These are phyloP conservation scores for Drosophila funebris DNA, from an alignment of 1,140 invertebrate genomes.

Conservation along the genomic window DNA sequence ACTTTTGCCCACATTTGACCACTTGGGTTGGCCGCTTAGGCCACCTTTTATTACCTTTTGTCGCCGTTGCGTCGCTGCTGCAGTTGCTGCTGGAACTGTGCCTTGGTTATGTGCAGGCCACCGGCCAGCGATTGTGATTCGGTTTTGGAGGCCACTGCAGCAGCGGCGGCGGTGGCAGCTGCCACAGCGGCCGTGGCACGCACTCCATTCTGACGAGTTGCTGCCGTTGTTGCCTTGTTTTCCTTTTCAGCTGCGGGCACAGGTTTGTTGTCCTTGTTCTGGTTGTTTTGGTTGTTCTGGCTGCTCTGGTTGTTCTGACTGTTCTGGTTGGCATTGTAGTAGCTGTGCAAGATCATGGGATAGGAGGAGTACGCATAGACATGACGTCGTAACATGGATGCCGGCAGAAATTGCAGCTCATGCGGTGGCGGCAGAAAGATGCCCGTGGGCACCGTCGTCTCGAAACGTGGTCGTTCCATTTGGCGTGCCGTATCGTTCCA, in stretches of 20 bases:
- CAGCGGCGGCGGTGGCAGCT: constrained; percentile 43
- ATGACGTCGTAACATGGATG: constrained; percentile 67
- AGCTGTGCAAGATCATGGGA: constrained; percentile 70
- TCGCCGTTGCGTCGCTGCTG: constrained; percentile 63
- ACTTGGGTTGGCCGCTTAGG: not conserved
- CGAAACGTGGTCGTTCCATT: constrained; percentile 86
- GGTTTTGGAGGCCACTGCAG: constrained; percentile 45
- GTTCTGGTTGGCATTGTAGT: constrained; percentile 43
- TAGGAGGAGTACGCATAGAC: constrained; percentile 81
- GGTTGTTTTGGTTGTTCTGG: constrained; percentile 22
- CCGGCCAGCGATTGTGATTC: constrained; percentile 60
- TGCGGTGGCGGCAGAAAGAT: constrained; percentile 91
- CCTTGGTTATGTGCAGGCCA: constrained; percentile 74
- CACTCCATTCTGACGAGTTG: constrained; percentile 60
- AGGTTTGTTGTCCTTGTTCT: constrained; percentile 3
- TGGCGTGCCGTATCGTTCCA: constrained; percentile 37
- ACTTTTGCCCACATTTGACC: no score
- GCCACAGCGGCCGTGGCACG: constrained; percentile 63
- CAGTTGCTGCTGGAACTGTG: constrained; percentile 78
- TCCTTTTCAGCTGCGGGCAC: constrained; percentile 17
- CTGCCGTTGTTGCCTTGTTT: constrained; percentile 32
- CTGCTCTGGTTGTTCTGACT: constrained; percentile 25
- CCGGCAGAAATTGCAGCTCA: constrained; percentile 86
- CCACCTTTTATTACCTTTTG: constrained; percentile 65
- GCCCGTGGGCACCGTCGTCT: constrained; percentile 91